phyloP scores from a whole-genome alignment of 2,797 vertebrate genomes.

The Gallinago nigripennis region DNA sequence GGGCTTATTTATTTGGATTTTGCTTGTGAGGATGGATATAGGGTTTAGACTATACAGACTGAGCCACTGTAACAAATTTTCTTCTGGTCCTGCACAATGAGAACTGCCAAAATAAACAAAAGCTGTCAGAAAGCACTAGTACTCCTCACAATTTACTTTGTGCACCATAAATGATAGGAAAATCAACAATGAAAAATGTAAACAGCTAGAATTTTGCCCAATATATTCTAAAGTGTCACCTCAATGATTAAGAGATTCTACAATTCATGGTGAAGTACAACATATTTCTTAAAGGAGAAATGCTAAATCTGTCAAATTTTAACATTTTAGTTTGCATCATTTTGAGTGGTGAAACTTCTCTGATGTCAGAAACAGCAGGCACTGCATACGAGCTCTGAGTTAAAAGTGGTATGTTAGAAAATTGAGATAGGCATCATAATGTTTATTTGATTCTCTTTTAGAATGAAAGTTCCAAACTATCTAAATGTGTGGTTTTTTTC shows the following conservation, averaged over 20 bases:
- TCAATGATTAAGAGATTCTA: not conserved
- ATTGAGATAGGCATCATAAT: not conserved
- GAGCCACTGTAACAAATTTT: not conserved
- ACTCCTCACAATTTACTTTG: not conserved
- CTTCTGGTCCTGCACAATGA: not conserved
- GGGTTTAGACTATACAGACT: not conserved
- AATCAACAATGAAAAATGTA: not conserved
- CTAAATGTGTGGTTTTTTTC: not conserved
- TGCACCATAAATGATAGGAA: not conserved
- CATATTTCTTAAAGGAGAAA: not conserved
- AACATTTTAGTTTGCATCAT: not conserved
- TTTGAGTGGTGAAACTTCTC: not conserved
- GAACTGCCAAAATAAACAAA: not conserved
- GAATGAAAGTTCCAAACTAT: not conserved
- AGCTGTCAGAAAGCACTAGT: not conserved
- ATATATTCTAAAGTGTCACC: not conserved
- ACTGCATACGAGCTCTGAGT: not conserved
- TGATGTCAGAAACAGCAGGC: not conserved
- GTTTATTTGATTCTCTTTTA: not conserved
- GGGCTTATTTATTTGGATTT: not conserved
- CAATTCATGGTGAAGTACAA: rapidly evolving
- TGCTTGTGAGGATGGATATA: not conserved
- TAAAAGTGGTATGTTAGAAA: not conserved
- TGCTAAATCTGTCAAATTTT: not conserved
- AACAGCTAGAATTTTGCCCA: not conserved